Base-by-base conservation (phyloP, 1,140 invertebrate genomes). In the Drosophila sproati region DNA sequence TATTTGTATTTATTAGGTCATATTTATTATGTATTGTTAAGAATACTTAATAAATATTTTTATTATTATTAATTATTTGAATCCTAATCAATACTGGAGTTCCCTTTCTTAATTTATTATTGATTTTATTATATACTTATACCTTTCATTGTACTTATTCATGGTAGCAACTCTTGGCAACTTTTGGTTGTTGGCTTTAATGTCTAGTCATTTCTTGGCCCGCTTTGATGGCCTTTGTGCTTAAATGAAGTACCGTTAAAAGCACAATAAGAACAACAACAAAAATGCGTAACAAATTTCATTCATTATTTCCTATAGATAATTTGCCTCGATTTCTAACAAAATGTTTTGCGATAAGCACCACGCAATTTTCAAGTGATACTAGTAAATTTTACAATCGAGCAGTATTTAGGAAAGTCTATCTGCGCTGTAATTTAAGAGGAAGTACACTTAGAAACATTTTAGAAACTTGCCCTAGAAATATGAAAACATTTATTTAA, bases 221-320 rank as follows among this genome's bases (percentile, higher is more conserved):
- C 54, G 20, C 29, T 61, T 60, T 54, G 59, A 66, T 59, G 32
- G 54, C 54, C 66, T 43, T 55, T 68, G 31, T 51, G 54, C 32
- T 63, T 34, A 32, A 59, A 47, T 50, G 43, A 51, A 51, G 28
- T 66, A 39, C 34, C 47, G 55, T 69, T 52, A 43, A 35, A 6
- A 20, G 37, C 31, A 60, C 34, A 56, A 3, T 7, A 37, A 37
- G 6, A 5, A 37, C 5, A 37, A 37, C 5, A 43, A 43, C 39
- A 43, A n/a, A 8, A 43, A 4, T 4, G 1, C 10, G 39, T 28
- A 56, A 10, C 32, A 60, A 60, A 43, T 62, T 74, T 74, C 72
- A 74, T 74, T 74, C 66, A 74, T 74, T 56, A 56, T 68, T 69
- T 74, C 12, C 41, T 35, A 35, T 62, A 74, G 72, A 74, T 70